Evolutionary conservation across 2,113 vertebrate genomes (phyloP).

Genomic region (Callopanchax toddi): DNA sequence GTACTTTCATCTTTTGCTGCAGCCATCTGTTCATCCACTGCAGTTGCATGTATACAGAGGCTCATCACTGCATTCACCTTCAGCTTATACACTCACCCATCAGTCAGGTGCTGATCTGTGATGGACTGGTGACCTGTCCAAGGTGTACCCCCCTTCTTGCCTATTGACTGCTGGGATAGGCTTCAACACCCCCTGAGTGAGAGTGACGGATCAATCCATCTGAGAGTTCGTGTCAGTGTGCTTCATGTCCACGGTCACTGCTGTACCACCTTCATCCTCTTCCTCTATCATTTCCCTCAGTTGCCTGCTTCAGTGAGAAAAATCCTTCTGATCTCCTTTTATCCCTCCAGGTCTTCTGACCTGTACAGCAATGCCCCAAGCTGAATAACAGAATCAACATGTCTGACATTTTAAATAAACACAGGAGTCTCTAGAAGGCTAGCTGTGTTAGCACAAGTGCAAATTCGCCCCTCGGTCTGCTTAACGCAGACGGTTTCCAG

Average conservation of each 20-base stretch:
- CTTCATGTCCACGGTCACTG: conserved; percentile 7
- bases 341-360: conserved; percentile 41
- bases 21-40: not conserved
- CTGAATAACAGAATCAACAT: conserved; percentile 62
- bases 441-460: conserved; percentile 53
- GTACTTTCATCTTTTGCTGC: not conserved
- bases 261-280: conserved; percentile 4
- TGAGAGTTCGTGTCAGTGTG: conserved; percentile 27
- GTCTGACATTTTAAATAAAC: conserved; percentile 68
- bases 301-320: conserved; percentile 11
- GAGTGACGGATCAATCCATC: not conserved
- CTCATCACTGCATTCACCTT: conserved; percentile 6
- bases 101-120: conserved; percentile 11
- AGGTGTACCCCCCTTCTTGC: not conserved
- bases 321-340: conserved; percentile 40
- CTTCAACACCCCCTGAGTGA: not conserved
- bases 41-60: conserved; percentile 2
- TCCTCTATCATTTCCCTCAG: conserved; percentile 15
- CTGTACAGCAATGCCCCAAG: conserved; percentile 30
- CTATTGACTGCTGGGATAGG: not conserved
- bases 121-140: not conserved
- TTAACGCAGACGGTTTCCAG: conserved; percentile 40
- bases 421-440: conserved; percentile 29
- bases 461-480: conserved; percentile 49
- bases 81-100: conserved; percentile 27